A percentile compares a stretch with the other conserved stretches of the same genome.
Conservation (phyloP, 2,888 invertebrate species). For the Tenthredo livida region DNA sequence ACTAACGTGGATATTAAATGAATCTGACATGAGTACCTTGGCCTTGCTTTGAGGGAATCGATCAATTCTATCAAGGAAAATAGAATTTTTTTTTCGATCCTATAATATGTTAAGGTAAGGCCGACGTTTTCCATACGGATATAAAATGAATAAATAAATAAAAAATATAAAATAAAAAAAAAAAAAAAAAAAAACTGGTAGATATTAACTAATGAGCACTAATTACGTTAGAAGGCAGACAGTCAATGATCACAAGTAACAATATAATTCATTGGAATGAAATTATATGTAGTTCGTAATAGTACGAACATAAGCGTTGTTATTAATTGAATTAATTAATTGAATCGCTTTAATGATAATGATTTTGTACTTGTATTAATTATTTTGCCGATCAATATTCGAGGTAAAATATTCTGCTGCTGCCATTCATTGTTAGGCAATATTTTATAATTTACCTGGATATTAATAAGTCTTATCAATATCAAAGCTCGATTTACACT, state of each 20-base stretch:
- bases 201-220: constrained; percentile 32
- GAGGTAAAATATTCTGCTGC: constrained; percentile 40
- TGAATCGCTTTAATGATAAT: constrained; percentile 33
- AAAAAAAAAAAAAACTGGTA: constrained; percentile 27
- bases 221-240: constrained; percentile 26
- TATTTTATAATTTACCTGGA: constrained; percentile 40
- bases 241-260: constrained; percentile 13
- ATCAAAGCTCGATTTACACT: background rate
- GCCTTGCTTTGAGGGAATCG: constrained; percentile 73
- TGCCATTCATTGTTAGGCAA: constrained; percentile 27
- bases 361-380: constrained; percentile 46
- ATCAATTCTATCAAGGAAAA: constrained; percentile 48
- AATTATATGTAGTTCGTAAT: background rate
- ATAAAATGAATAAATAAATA: background rate
- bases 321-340: background rate
- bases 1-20: constrained; percentile 51
- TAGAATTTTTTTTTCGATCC: constrained; percentile 48
- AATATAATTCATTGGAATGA: background rate
- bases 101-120: constrained; percentile 72
- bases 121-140: constrained; percentile 75
- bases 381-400: constrained; percentile 35
- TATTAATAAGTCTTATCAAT: constrained; percentile 25
- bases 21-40: constrained; percentile 75
- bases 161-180: background rate
- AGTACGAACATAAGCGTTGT: background rate